Conservation (phyloP, 2,888 invertebrate species). For the Julus scandinavius region DNA sequence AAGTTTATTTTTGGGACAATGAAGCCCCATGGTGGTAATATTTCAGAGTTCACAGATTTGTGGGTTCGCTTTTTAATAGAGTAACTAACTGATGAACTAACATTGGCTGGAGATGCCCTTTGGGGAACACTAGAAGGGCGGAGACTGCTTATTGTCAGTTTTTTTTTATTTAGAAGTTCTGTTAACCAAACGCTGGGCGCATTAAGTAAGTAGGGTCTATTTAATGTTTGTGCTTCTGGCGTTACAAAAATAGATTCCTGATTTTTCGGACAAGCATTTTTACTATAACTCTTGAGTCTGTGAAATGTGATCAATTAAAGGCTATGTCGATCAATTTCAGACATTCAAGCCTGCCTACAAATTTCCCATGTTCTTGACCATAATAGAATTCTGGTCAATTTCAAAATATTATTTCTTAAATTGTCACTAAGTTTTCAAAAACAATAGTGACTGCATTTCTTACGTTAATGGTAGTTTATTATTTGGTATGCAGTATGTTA, state of each 20-base stretch:
- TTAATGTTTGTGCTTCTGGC: conserved; percentile 30
- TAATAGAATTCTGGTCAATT: not conserved
- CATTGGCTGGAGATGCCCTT: not conserved
- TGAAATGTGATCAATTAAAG: not conserved
- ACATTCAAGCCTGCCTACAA: not conserved
- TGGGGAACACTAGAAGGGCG: conserved; percentile 26
- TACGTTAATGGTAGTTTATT: too few species aligned
- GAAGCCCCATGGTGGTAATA: not conserved
- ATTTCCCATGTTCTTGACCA: not conserved
- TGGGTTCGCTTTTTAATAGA: not conserved
- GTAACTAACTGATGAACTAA: conserved; percentile 11
- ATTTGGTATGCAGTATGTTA: too few species aligned
- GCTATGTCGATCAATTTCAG: not conserved
- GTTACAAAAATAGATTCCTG: conserved; percentile 23
- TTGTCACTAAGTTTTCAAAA: too few species aligned
- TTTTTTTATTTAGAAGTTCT: not conserved
- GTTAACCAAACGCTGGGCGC: not conserved
- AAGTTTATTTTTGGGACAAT: not conserved
- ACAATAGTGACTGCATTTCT: too few species aligned
- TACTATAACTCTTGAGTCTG: not conserved
- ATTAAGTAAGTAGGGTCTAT: not conserved
- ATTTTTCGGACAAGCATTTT: not conserved
- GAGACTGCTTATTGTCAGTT: not conserved
- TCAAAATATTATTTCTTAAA: not conserved
- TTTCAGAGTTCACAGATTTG: not conserved